Evolutionary conservation across 2,797 vertebrate species (phyloP).

Genomic region (Rhadinocentrus ornatus): DNA sequence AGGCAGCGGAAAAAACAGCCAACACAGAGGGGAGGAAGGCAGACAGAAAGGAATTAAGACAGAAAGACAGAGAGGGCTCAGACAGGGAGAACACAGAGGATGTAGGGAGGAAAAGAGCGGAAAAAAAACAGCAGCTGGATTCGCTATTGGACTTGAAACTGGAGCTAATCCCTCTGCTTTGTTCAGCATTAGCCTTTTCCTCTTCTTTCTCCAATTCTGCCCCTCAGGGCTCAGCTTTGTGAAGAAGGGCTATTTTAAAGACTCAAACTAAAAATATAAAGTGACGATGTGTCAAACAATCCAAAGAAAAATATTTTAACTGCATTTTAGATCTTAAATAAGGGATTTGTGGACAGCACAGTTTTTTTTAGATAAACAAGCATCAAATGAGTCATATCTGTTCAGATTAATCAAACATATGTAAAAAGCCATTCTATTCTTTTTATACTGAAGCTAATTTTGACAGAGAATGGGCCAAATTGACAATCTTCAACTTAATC

Average conservation of each 20-base stretch:
- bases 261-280: neutral
- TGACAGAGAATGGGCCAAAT: neutral
- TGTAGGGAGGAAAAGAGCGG: slow-evolving; percentile 1
- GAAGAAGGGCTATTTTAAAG: neutral
- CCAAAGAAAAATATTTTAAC: neutral
- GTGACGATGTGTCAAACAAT: neutral
- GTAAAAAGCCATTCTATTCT: no score
- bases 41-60: slow-evolving; percentile 12
- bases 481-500: neutral
- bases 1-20: slow-evolving; percentile 60
- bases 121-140: slow-evolving; percentile 59
- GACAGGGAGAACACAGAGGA: slow-evolving; percentile 10
- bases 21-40: slow-evolving; percentile 6
- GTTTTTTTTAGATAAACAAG: no score
- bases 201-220: slow-evolving; percentile 7
- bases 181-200: slow-evolving; percentile 29
- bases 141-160: slow-evolving; percentile 45
- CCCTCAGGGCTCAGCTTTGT: neutral
- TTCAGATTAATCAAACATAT: no score
- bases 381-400: no score
- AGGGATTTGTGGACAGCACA: no score
- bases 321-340: neutral
- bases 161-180: slow-evolving; percentile 61
- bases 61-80: slow-evolving; percentile 12
- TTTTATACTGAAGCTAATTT: no score